Evolutionary conservation across 2,113 vertebrate species (phyloP).

Genomic region (Climacteris rufus): DNA sequence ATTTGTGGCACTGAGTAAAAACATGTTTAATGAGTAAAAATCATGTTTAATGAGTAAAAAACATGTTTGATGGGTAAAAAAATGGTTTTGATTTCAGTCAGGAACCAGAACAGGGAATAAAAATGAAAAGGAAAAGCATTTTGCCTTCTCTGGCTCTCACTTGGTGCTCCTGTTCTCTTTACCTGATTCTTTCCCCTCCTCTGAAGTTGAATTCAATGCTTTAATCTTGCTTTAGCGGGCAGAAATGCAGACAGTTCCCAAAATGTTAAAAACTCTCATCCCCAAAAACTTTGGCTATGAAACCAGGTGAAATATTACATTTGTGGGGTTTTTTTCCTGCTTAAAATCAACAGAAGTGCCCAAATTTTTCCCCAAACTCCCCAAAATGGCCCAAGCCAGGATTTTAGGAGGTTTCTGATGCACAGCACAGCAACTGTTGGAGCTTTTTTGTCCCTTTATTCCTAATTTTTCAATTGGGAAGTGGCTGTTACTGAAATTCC

Average conservation of each 20-base stretch:
- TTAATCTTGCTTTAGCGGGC: not conserved
- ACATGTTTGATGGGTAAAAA: not conserved
- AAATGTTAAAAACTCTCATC: not conserved
- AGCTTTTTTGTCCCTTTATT: not conserved
- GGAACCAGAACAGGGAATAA: not conserved
- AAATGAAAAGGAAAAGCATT: not conserved
- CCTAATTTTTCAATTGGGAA: not conserved
- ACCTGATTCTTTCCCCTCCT: not conserved
- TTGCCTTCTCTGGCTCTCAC: not conserved
- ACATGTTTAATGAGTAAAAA: accelerated
- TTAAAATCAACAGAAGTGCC: not conserved
- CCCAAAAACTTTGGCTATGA: not conserved
- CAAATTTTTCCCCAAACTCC: not conserved
- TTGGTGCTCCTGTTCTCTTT: not conserved
- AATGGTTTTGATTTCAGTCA: not conserved
- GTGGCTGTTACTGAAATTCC: not conserved
- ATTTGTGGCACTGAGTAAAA: not conserved
- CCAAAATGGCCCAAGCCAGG: not conserved
- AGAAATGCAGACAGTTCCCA: not conserved
- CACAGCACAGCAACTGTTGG: not conserved
- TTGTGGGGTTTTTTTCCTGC: not conserved
- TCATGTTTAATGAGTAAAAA: not conserved
- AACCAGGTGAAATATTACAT: not conserved
- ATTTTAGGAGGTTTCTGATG: not conserved
- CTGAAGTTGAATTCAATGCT: not conserved